Evolutionary conservation across 2,888 invertebrate species (phyloP).

Genomic region (Timandra comae): DNA sequence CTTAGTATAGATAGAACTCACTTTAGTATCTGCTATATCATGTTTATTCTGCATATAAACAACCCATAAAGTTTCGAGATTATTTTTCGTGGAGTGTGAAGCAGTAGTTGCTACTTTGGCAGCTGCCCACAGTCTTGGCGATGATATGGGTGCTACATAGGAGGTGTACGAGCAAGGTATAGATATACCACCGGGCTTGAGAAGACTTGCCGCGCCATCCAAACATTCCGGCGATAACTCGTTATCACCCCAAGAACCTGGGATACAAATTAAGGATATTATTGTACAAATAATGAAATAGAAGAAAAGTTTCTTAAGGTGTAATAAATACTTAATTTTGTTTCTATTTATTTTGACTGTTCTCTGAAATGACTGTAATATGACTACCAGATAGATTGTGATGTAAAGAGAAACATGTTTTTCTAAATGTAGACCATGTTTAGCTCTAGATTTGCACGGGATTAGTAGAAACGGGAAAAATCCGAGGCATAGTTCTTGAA

Average conservation of each 20-base stretch:
- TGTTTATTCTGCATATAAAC: conserved; percentile 92
- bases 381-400: too few relatives aligned
- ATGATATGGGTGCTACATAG: conserved; percentile 94
- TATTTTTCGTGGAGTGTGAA: conserved; percentile 39
- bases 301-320: too few relatives aligned
- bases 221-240: conserved; percentile 99
- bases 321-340: too few relatives aligned
- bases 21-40: conserved; percentile 82
- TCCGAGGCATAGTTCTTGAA: too few relatives aligned
- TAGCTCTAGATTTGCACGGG: not conserved
- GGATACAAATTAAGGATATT: too few relatives aligned
- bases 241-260: conserved; percentile 97
- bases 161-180: conserved; percentile 93
- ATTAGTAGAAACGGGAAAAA: too few relatives aligned
- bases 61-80: conserved; percentile 92
- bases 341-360: too few relatives aligned
- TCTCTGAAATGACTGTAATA: too few relatives aligned
- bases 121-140: conserved; percentile 89
- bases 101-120: conserved; percentile 60
- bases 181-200: conserved; percentile 91
- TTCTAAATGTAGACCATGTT: not conserved
- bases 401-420: too few relatives aligned
- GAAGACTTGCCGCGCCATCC: conserved; percentile 92
- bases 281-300: too few relatives aligned
- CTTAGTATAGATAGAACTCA: conserved; percentile 20